Evolutionary conservation across 1,140 invertebrate genomes (phyloP), one percentile per base, ranked within the genome.

Genomic region (Leptinotarsa lineolata): DNA sequence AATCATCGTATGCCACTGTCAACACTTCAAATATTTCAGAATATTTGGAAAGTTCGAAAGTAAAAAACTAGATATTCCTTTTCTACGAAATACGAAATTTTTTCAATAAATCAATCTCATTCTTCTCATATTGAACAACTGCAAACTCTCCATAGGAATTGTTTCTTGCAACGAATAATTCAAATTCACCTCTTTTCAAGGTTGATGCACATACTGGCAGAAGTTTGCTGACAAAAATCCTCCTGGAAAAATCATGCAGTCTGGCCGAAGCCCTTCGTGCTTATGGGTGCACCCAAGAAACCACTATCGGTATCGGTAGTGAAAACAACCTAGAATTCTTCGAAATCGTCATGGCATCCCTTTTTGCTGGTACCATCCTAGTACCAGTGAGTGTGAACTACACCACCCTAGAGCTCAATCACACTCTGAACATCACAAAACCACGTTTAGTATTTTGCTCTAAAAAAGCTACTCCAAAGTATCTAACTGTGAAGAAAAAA

Each of bases 371-470:
- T 1, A 87, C 87, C 16, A 85, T 86, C 15, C 70, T 87, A n/a
- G 86, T 88, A 8, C 87, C 89, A 0, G 64, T 90, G 0, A 91
- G 90, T 82, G 83, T 87, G 4, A 79, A 82, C n/a, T 91, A 91
- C 71, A 86, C 87, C 0, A 83, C 86, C 83, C 83, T 78, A 67
- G 88, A 89, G 85, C 75, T 89, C 1, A 80, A 82, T 48, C 86
- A 89, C 78, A 83, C 83, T 1, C 54, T 88, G 11, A 80, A 75
- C 12, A 87, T 89, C 77, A 84, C 86, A 0, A 86, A 86, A 74
- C 88, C 88, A 20, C 86, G 86, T 76, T 81, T 83, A 60, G 79
- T 88, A 4, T 83, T 86, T 63, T 83, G 82, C 65, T 85, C 85
- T 0, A 82, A 80, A 16, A 16, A 64, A 4, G 74, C 80, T 0